Conservation (phyloP, 2,888 invertebrate genomes). For the Orthosia gothica region DNA sequence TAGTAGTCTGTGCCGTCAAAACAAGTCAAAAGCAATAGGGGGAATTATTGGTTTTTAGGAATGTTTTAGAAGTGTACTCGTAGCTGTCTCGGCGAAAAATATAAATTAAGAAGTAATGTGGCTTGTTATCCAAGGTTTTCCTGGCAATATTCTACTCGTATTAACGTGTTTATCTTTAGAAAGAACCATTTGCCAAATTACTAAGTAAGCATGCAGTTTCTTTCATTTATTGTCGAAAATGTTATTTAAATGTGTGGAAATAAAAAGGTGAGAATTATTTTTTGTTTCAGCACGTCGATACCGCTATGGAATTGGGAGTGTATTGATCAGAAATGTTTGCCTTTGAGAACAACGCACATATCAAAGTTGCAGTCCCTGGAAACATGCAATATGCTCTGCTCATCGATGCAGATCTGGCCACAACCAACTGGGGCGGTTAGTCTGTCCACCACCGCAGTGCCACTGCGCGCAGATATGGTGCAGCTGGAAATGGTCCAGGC, state of each 20-base stretch:
- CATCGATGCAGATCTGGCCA: constrained; percentile 94
- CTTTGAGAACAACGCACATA: constrained; percentile 78
- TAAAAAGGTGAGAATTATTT: background rate
- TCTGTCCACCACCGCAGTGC: constrained; percentile 92
- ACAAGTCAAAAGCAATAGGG: constrained; percentile 29
- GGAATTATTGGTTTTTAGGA: constrained; percentile 25
- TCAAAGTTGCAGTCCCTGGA: constrained; percentile 91
- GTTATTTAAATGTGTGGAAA: too few relatives aligned
- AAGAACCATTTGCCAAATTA: constrained; percentile 36
- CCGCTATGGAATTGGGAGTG: constrained; percentile 95
- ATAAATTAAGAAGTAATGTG: constrained; percentile 61
- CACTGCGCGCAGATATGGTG: constrained; percentile 91
- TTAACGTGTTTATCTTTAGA: constrained; percentile 37
- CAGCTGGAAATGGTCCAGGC: constrained; percentile 81
- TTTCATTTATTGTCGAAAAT: background rate
- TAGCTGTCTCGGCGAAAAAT: constrained; percentile 34
- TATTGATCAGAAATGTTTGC: constrained; percentile 93
- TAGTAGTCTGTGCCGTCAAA: too few relatives aligned
- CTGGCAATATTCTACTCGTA: constrained; percentile 31
- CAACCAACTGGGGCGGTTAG: constrained; percentile 93
- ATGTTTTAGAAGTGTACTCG: constrained; percentile 19
- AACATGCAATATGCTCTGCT: constrained; percentile 94
- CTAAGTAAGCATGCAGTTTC: constrained; percentile 40
- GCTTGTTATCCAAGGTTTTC: constrained; percentile 29
- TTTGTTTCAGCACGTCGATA: constrained; percentile 74